Base-by-base conservation (phyloP, 2,888 invertebrate species). In the Timema cristinae region DNA sequence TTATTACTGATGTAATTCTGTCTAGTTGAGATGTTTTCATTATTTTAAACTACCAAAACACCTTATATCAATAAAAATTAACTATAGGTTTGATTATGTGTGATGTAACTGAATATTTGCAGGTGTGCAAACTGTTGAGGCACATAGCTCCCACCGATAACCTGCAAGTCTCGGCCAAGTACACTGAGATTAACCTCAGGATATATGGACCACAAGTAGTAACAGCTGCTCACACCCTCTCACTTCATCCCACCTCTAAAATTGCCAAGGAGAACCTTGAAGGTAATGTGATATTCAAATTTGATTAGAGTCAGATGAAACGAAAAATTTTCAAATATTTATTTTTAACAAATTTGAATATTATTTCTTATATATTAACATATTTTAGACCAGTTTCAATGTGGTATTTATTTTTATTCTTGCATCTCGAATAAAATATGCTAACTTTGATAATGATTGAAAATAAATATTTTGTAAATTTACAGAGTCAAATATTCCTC, bases 231-330 rank as follows among this genome's bases (percentile, higher is more conserved):
- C 91, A 96, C 79, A 95, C 97, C 67, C 84, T 98, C 75, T 94
- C 95, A 73, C 89, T 93, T 78, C 93, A 97, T 85, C 95, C 98
- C 7, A 90, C 91, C 75, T 97, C 97, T 82, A 93, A 97, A 82
- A 97, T 97, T 76, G 96, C 97, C 76, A 91, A 96, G 80, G 99
- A 99, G 82, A 98, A 98, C 85, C 88, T 98, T 70, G 97, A 98
- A 84, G 88, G 88, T 83, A 81, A 68, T 50, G 69, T 50, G 32
- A 50, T 51, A 51, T 69, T 16, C 68, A 51, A 47, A 52, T 16
- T 68, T 0, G 13, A 9, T 67, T 50, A 13, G 10, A 5, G 32
- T 61, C 61, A 61, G 10, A 11, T 61, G 61, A 61, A 61, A n/a
- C n/a, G 5, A 61, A 61, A 10, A 15, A 61, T 10, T 61, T 32